A percentile compares a stretch with the other conserved stretches of the same genome.
These are phyloP conservation scores for Hirtodrosophila confusa DNA, from an alignment of 2,888 invertebrate species.

Conservation along the genomic window DNA sequence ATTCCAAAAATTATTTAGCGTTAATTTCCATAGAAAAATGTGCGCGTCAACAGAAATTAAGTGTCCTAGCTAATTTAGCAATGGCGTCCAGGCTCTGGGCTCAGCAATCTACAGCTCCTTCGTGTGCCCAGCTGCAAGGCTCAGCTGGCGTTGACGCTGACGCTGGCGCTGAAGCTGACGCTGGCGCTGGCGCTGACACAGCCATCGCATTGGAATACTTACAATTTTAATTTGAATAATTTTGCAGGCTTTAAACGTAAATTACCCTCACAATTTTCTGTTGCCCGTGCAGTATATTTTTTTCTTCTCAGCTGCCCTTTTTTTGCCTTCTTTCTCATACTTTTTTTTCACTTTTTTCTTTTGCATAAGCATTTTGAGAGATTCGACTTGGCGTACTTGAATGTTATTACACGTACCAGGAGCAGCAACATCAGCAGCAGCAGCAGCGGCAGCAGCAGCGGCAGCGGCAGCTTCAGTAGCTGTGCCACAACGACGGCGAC, in stretches of 20 bases:
- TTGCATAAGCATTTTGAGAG: constrained; percentile 77
- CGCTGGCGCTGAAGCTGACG: no score
- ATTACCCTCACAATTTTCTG: constrained; percentile 70
- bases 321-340: constrained; percentile 20
- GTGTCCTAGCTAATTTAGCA: constrained; percentile 79
- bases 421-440: constrained; percentile 18
- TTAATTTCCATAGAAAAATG: constrained; percentile 79
- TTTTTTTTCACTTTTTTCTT: constrained; percentile 58
- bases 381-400: constrained; percentile 79
- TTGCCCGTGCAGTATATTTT: constrained; percentile 61
- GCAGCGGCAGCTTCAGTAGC: constrained; percentile 17
- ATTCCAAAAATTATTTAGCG: constrained; percentile 77
- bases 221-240: constrained; percentile 78
- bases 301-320: constrained; percentile 43
- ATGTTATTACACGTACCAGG: constrained; percentile 74
- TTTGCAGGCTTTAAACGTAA: constrained; percentile 78
- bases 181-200: constrained; percentile 41
- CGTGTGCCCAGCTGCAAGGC: constrained; percentile 29
- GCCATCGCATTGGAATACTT: constrained; percentile 75
- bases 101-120: no score
- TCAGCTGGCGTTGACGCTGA: no score
- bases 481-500: constrained; percentile 17
- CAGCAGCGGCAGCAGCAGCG: constrained; percentile 12
- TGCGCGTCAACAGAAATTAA: constrained; percentile 79
- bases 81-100: constrained; percentile 44